A percentile compares a stretch with the other conserved stretches of the same genome.
These are phyloP conservation scores for Lochmaea crataegi DNA, from an alignment of 2,888 invertebrate genomes.

Conservation along the genomic window DNA sequence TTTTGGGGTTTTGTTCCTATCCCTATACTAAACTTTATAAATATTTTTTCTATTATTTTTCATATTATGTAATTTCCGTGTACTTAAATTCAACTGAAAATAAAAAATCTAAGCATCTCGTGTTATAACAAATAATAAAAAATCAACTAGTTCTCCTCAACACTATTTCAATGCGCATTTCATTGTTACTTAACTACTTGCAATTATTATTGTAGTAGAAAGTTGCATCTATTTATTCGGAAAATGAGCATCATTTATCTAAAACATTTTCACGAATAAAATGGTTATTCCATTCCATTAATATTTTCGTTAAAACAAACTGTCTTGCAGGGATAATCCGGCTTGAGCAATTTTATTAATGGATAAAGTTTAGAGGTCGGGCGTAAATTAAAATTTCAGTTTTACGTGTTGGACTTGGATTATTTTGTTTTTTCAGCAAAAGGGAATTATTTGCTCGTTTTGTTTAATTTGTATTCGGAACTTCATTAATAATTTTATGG, in stretches of 20 bases:
- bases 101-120: no score
- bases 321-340: constrained; percentile 27
- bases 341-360: constrained; percentile 32
- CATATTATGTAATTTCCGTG: no score
- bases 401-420: neutral
- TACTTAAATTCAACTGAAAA: no score
- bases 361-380: constrained; percentile 23
- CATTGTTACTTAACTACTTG: neutral
- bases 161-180: no score
- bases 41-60: no score
- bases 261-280: constrained; percentile 19
- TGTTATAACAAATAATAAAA: no score
- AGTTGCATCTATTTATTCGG: neutral
- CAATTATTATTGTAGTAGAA: neutral
- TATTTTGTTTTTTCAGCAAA: neutral
- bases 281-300: constrained; percentile 28
- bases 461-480: neutral
- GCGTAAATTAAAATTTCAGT: constrained; percentile 31
- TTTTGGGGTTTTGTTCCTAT: no score
- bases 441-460: neutral
- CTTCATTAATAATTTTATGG: neutral
- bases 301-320: constrained; percentile 34
- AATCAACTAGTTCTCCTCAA: no score
- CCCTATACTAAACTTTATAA: no score
- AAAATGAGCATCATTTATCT: constrained; percentile 1